Evolutionary conservation across 2,113 vertebrate species (phyloP), one percentile per base, ranked within the genome.

Genomic region (Petrocephalus microphthalmus): DNA sequence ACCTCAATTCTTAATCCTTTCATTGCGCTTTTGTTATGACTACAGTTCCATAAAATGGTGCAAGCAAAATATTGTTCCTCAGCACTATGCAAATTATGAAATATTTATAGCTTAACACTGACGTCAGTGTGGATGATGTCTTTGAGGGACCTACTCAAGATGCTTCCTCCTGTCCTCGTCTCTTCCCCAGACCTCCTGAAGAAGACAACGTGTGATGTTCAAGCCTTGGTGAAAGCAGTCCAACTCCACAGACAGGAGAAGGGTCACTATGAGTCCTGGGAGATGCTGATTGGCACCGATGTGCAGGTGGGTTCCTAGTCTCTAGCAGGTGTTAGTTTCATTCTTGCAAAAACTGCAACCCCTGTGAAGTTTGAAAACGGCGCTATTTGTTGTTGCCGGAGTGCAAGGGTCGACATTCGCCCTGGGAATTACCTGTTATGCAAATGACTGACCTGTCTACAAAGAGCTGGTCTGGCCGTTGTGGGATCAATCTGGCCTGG

Each of bases 231-330:
- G 86, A 96, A 96, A 91, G 97, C 97, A 51, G 93, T 98, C 71
- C 95, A 95, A 87, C 96, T 97, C 92, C 97, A 97, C 95, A 94
- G 95, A 0, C 97, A 97, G 92, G 96, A 98, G 91, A 97, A 96
- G 64, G 97, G 96, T 47, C 95, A 96, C 93, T 99, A 98, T 90
- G 96, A 97, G 88, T 96, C 92, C 0, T 97, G 97, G 96, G 97
- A 97, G 90, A 96, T 96, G 95, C 93, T 96, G 87, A 92, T 93
- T 6, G 97, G 98, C 71, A 95, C 94, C 0, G 96, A 98, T 91
- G 93, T 95, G 90, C 95, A 97, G 95, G 97, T 98, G 93, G 93
- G 89, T 2, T 17, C 56, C 25, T 56, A n/a, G 2, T 15, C 20
- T 84, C 11, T 42, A 49, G 17, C 56, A 42, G 71, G 29, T 54